Percentiles rank a stretch among this genome's conserved stretches.
phyloP scores from a whole-genome alignment of 1,140 invertebrate species.

The Zaprionus ornatus region DNA sequence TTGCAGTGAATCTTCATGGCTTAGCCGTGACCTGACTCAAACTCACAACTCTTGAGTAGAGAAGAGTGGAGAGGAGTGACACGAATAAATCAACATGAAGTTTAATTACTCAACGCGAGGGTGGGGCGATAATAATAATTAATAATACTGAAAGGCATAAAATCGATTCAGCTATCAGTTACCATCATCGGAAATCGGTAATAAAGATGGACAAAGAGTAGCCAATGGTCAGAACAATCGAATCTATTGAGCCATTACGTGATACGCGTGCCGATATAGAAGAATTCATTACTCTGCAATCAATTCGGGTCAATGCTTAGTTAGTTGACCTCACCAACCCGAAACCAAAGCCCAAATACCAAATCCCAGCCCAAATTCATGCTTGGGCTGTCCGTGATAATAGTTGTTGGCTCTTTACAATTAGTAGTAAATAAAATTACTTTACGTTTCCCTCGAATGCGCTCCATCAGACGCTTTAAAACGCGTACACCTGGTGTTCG shows the following conservation, averaged over 20 bases:
- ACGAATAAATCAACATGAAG: constrained; percentile 20
- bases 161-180: constrained; percentile 37
- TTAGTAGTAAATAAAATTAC: constrained; percentile 84
- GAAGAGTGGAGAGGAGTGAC: background rate
- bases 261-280: background rate
- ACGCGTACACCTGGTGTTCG: constrained; percentile 79
- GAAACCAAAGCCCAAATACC: background rate
- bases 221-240: background rate
- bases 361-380: constrained; percentile 8
- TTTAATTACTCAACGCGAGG: constrained; percentile 38
- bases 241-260: constrained; percentile 36
- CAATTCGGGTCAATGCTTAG: constrained; percentile 39
- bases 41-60: background rate
- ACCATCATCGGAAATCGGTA: constrained; percentile 19
- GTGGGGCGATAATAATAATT: constrained; percentile 58
- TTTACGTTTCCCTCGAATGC: constrained; percentile 84
- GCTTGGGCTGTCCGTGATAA: constrained; percentile 2
- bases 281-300: constrained; percentile 6
- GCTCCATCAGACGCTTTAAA: constrained; percentile 82
- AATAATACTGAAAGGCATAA: constrained; percentile 48
- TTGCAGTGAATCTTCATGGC: background rate
- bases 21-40: constrained; percentile 24
- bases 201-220: constrained; percentile 40
- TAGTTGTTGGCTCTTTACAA: constrained; percentile 46
- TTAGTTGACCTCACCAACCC: constrained; percentile 28